A percentile compares a stretch with the other conserved stretches of the same genome.
Conservation (phyloP, 2,113 vertebrate genomes). For the Dasypus novemcinctus region DNA sequence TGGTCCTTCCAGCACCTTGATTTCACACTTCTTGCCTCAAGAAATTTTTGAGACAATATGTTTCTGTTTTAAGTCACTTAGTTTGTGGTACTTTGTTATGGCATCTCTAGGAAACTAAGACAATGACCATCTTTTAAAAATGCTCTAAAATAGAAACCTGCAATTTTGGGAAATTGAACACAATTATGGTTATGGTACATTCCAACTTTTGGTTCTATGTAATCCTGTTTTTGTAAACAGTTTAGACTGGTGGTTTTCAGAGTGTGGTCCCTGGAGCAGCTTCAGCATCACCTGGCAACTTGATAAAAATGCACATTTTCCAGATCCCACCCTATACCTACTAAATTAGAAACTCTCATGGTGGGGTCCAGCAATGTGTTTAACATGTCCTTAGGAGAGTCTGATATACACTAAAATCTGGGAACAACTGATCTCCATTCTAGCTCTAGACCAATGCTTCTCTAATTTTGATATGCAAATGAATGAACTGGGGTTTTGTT, state of each 20-base stretch:
- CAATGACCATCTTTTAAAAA: background rate
- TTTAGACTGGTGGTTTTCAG: constrained; percentile 10
- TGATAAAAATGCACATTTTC: background rate
- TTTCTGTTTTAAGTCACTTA: no score
- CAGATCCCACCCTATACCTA: background rate
- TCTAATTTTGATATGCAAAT: background rate
- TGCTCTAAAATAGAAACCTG: constrained; percentile 45
- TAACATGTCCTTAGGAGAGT: background rate
- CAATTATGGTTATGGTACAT: background rate
- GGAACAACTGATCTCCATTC: background rate
- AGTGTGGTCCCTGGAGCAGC: background rate
- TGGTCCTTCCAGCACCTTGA: no score
- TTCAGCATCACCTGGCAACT: background rate
- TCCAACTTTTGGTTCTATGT: background rate
- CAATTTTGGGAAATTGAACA: background rate
- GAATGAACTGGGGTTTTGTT: background rate
- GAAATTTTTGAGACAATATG: no score
- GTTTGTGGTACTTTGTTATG: no score
- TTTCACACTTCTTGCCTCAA: no score
- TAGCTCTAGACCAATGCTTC: background rate
- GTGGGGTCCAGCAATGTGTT: background rate
- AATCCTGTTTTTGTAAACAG: background rate
- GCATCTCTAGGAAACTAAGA: no score
- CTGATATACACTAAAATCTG: background rate
- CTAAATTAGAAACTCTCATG: background rate